Base-by-base conservation (phyloP, 35 echinoderm and acorn worm species). In the Ophiothrix spiculata region DNA sequence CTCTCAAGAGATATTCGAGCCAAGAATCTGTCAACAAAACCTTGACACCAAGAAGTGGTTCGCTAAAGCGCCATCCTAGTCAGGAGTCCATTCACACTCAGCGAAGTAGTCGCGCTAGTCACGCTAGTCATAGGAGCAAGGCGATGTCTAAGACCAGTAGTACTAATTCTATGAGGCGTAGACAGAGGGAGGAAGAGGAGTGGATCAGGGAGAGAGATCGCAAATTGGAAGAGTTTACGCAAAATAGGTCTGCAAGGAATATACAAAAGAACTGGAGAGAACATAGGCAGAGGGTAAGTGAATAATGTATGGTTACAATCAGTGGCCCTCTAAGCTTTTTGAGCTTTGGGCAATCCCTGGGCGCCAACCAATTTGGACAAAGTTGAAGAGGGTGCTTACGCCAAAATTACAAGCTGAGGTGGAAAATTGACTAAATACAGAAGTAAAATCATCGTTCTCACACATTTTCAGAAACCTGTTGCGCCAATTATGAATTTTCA, bases 231-330 rank as follows among this genome's bases (percentile, higher is more conserved):
- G 88, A 98, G 82, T 82, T 98, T 23, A 79, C 89, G 34, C 76
- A 91, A 33, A 94, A 94, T 49, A 79, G 89, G 40, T 91, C 92
- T 13, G 95, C 95, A 56, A 90, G 83, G 36, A 98, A 75, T 33
- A 90, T 98, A 21, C 95, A 98, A 92, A 94, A 86, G 76, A 91
- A 91, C 46, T 98, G 95, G 95, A 88, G 89, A 35, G 86, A 80
- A 23, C 95, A 98, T 80, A 90, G 83, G 23, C 80, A 94, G 56
- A 86, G 56, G 89, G 95, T 98, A 39, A 83, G 81, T 75, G 11
- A 23, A 54, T 25, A n/a, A 25, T n/a, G 1, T 36, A 32, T 28
- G 28, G 56, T 15, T 15, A 14, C 28, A 28, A 63, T 15, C 14
- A 63, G 14, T 14, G 56, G 14, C 28, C 56, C 14, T 63, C 14